These are phyloP conservation scores for Amblyopsis hoosieri DNA, from an alignment of 2,797 vertebrate genomes.

Conservation along the genomic window DNA sequence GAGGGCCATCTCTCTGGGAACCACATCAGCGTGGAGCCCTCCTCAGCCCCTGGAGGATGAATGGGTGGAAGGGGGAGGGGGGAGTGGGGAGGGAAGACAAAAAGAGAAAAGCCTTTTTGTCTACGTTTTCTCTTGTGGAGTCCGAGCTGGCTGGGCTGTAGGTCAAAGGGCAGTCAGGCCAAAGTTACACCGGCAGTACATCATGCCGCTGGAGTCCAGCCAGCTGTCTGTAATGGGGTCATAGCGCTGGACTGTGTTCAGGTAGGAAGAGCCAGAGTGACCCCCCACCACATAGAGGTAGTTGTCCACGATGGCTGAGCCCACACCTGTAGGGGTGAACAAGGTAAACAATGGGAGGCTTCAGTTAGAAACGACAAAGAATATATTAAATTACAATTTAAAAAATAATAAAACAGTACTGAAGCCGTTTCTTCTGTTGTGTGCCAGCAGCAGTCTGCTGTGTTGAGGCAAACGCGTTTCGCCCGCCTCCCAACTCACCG, in stretches of 20 bases:
- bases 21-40: constrained; percentile 47
- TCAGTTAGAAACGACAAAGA: no score
- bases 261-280: constrained; percentile 96
- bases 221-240: constrained; percentile 94
- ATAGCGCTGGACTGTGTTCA: constrained; percentile 96
- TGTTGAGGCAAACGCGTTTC: no score
- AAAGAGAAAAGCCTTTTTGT: constrained; percentile 62
- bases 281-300: constrained; percentile 97
- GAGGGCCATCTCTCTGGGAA: constrained; percentile 38
- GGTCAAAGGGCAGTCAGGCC: constrained; percentile 95
- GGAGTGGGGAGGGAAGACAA: constrained; percentile 41
- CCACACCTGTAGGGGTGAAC: constrained; percentile 82
- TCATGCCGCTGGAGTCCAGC: constrained; percentile 96
- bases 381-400: no score
- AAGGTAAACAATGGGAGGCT: no score
- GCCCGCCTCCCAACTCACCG: constrained; percentile 76
- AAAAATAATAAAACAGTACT: no score
- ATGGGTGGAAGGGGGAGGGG: constrained; percentile 60
- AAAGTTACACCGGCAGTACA: constrained; percentile 98
- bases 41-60: constrained; percentile 63
- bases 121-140: constrained; percentile 60
- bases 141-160: constrained; percentile 59
- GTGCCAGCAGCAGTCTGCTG: no score
- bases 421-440: no score
- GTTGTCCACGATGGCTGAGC: constrained; percentile 94